These are phyloP conservation scores for Eurytoma californica DNA, from an alignment of 2,888 invertebrate species.

Conservation along the genomic window DNA sequence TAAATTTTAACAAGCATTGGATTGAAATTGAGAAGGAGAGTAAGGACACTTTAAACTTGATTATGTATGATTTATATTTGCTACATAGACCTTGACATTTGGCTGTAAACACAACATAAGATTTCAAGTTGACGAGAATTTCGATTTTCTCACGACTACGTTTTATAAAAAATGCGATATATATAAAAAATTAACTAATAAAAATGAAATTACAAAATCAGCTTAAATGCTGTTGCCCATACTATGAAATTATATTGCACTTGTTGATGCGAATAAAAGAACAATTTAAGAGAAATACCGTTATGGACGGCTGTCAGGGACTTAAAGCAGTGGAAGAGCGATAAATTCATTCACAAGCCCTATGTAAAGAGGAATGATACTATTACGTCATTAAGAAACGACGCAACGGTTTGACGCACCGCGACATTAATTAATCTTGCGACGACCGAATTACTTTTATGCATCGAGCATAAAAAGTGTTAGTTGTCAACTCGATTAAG, in stretches of 20 bases:
- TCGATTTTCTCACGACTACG: slow-evolving; percentile 41
- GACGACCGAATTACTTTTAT: slow-evolving; percentile 31
- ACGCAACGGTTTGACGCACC: slow-evolving; percentile 36
- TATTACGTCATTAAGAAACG: slow-evolving; percentile 7
- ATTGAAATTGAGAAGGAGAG: slow-evolving; percentile 10
- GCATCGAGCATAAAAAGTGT: slow-evolving; percentile 37
- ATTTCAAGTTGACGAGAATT: slow-evolving; percentile 38
- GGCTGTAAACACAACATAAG: slow-evolving; percentile 34
- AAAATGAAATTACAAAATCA: slow-evolving; percentile 38
- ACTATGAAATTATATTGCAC: slow-evolving; percentile 50
- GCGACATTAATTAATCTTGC: slow-evolving; percentile 51
- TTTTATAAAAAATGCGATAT: slow-evolving; percentile 47
- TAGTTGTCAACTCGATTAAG: slow-evolving; percentile 51
- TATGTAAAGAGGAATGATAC: slow-evolving; percentile 49
- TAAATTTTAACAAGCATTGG: slow-evolving; percentile 18
- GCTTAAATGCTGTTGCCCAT: slow-evolving; percentile 36
- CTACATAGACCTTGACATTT: slow-evolving; percentile 38
- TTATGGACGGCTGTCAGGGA: slow-evolving; percentile 45
- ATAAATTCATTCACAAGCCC: slow-evolving; percentile 41
- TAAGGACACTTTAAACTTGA: slow-evolving; percentile 26
- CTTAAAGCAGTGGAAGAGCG: slow-evolving; percentile 44
- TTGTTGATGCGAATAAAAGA: slow-evolving; percentile 42
- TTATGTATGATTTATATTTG: slow-evolving; percentile 51
- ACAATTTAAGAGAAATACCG: slow-evolving; percentile 14
- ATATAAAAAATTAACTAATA: slow-evolving; percentile 14